Evolutionary conservation across 1,140 invertebrate genomes (phyloP).

Genomic region (Hesperophylax magnus): DNA sequence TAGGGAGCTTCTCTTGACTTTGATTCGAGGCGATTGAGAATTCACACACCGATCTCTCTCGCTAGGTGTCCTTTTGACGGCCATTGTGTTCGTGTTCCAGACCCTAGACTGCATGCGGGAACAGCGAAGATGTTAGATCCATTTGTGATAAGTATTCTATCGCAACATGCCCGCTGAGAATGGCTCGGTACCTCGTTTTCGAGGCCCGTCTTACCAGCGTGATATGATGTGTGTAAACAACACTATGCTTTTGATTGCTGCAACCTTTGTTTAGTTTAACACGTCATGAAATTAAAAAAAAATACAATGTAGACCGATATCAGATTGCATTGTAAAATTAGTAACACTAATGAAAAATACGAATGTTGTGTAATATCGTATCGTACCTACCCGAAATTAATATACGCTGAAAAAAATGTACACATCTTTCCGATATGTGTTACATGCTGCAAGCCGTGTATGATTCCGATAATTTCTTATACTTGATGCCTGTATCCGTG

Average conservation of each 20-base stretch:
- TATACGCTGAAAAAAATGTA: too few relatives aligned
- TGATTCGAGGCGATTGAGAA: constrained; percentile 27
- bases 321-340: constrained; percentile 35
- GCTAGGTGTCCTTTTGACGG: constrained; percentile 39
- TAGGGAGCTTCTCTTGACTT: constrained; percentile 37
- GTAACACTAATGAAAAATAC: constrained; percentile 33
- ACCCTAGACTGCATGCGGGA: constrained; percentile 2
- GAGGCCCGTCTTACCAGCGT: background rate
- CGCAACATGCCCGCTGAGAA: constrained; percentile 32
- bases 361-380: background rate
- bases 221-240: constrained; percentile 36
- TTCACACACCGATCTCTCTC: constrained; percentile 31
- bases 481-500: too few relatives aligned
- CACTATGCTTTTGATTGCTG: constrained; percentile 23
- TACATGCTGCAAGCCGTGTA: background rate
- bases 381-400: background rate
- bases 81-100: constrained; percentile 14
- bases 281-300: constrained; percentile 1
- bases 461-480: background rate
- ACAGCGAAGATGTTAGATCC: constrained; percentile 30
- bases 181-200: constrained; percentile 17
- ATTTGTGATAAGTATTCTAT: constrained; percentile 37
- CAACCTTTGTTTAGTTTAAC: constrained; percentile 31
- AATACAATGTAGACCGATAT: constrained; percentile 10
- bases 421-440: too few relatives aligned